These are phyloP conservation scores for Mimumesa dahlbomi DNA, from an alignment of 2,888 invertebrate genomes.

Conservation along the genomic window DNA sequence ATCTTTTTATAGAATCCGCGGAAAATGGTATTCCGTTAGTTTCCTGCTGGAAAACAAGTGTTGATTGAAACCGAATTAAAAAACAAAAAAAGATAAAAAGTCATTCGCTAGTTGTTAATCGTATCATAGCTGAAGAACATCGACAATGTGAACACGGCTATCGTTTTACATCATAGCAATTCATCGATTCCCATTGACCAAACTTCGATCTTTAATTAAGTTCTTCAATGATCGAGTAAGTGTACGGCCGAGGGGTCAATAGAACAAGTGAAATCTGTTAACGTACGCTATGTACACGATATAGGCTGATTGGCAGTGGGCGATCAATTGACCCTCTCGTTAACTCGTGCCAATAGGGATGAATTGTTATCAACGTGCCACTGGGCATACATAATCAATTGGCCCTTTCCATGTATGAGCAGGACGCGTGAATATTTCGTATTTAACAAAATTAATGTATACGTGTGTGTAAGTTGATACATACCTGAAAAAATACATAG, in stretches of 20 bases:
- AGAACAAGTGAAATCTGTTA: slow-evolving; percentile 77
- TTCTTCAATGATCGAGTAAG: slow-evolving; percentile 64
- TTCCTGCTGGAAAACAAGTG: slow-evolving; percentile 3
- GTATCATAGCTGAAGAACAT: slow-evolving; percentile 23
- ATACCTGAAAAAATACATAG: not conserved
- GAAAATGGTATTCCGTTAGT: too few relatives aligned
- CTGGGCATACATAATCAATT: slow-evolving; percentile 75
- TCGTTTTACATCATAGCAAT: slow-evolving; percentile 42
- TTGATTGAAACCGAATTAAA: too few relatives aligned
- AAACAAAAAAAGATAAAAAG: too few relatives aligned
- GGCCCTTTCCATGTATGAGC: slow-evolving; percentile 52
- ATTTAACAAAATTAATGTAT: slow-evolving; percentile 12
- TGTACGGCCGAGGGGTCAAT: slow-evolving; percentile 73
- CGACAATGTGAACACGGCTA: slow-evolving; percentile 31
- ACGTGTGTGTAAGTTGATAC: slow-evolving; percentile 20
- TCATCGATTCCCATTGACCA: slow-evolving; percentile 59
- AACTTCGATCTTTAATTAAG: slow-evolving; percentile 66
- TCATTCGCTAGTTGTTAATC: slow-evolving; percentile 29
- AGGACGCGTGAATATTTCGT: slow-evolving; percentile 33
- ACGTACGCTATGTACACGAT: slow-evolving; percentile 68
- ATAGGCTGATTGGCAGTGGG: slow-evolving; percentile 77
- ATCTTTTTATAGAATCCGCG: too few relatives aligned
- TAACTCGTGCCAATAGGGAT: slow-evolving; percentile 77
- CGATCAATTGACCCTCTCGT: slow-evolving; percentile 78
- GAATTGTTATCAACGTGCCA: slow-evolving; percentile 75